Conservation (phyloP, 2,113 vertebrate genomes). For the Oncorhynchus masou region DNA sequence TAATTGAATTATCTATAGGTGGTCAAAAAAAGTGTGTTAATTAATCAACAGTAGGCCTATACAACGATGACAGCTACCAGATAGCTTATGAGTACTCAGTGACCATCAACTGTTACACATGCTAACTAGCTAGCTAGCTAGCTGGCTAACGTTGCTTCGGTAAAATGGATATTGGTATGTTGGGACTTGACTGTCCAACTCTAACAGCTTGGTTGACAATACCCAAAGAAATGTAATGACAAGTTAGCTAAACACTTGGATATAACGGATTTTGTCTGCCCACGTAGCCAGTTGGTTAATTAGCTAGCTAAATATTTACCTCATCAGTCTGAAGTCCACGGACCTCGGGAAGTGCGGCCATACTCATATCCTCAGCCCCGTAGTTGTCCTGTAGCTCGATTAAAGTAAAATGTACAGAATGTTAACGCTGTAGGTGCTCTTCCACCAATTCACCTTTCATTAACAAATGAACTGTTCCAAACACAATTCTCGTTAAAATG, state of each 20-base stretch:
- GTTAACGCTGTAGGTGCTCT: background rate
- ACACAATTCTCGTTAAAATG: background rate
- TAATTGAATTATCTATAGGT: background rate
- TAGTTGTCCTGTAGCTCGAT: background rate
- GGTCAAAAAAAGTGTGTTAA: background rate
- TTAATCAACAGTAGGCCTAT: background rate
- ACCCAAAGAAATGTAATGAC: background rate
- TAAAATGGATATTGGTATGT: background rate
- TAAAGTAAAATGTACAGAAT: background rate
- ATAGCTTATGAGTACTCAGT: background rate
- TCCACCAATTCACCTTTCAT: background rate
- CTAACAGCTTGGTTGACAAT: background rate
- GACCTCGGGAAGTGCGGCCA: conserved; percentile 69
- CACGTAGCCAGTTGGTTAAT: conserved; percentile 19
- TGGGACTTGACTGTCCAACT: background rate
- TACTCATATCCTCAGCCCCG: conserved; percentile 35
- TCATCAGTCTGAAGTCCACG: conserved; percentile 72
- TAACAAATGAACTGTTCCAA: background rate
- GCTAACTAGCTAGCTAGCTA: background rate
- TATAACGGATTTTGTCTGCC: background rate
- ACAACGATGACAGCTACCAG: background rate
- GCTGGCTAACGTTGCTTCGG: background rate
- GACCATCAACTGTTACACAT: background rate
- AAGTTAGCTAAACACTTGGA: background rate
- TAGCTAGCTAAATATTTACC: conserved; percentile 53